A percentile compares a stretch with the other conserved stretches of the same genome.
Evolutionary conservation across 2,888 invertebrate genomes (phyloP).

Genomic region (Eumacrocentrus americanus): DNA sequence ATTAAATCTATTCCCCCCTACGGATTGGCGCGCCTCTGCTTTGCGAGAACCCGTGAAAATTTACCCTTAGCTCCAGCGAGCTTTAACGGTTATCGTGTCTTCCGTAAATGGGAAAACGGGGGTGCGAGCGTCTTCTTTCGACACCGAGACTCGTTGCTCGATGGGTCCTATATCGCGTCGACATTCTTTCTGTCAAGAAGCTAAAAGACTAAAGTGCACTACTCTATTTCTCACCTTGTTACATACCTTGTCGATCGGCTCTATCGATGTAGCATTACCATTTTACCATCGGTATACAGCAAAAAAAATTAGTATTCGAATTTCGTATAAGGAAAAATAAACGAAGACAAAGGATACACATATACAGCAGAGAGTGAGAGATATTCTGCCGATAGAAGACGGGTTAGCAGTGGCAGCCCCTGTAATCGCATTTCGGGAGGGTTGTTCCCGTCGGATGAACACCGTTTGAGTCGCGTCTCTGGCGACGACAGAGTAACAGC

Average conservation of each 20-base stretch:
- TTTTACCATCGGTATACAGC: too few species aligned
- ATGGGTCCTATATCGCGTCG: background rate
- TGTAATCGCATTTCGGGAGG: slow-evolving; percentile 40
- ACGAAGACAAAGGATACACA: background rate
- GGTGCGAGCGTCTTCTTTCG: slow-evolving; percentile 7
- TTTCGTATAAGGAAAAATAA: background rate
- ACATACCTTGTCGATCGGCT: too few species aligned
- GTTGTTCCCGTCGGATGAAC: slow-evolving; percentile 46
- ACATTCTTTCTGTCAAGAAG: background rate
- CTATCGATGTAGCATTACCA: too few species aligned
- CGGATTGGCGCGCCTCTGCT: slow-evolving; percentile 34
- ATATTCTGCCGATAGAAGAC: slow-evolving; percentile 6
- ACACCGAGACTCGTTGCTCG: slow-evolving; percentile 4
- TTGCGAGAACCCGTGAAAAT: slow-evolving; percentile 29
- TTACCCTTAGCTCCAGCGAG: slow-evolving; percentile 33
- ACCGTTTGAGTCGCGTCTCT: slow-evolving; percentile 44
- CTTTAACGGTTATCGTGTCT: slow-evolving; percentile 42
- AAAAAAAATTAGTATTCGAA: background rate
- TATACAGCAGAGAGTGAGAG: background rate
- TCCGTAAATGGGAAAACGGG: slow-evolving; percentile 40
- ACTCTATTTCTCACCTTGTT: too few species aligned
- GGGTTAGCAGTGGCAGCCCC: slow-evolving; percentile 14
- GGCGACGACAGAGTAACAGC: slow-evolving; percentile 50
- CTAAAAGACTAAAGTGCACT: too few species aligned
- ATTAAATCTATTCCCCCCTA: slow-evolving; percentile 47